Evolutionary conservation across 2,888 invertebrate species (phyloP).

Genomic region (Coronaproctus castanopsis): DNA sequence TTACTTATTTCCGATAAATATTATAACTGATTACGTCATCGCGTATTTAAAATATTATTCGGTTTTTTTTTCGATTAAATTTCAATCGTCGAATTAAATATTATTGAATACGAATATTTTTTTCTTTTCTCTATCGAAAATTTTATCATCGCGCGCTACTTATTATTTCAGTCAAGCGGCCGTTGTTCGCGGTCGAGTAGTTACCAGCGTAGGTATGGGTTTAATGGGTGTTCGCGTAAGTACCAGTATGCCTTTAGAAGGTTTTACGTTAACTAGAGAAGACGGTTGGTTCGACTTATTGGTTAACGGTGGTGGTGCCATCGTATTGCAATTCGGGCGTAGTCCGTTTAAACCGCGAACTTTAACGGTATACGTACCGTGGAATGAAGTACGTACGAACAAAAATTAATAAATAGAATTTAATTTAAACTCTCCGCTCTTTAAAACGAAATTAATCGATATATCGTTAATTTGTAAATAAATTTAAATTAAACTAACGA

Average conservation of each 20-base stretch:
- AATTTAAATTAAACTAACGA: too few species aligned
- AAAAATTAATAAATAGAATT: too few species aligned
- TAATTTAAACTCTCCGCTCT: neutral
- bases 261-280: slow-evolving; percentile 78
- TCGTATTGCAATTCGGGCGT: slow-evolving; percentile 81
- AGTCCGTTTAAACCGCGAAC: slow-evolving; percentile 74
- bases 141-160: too few species aligned
- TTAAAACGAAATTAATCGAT: neutral
- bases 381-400: slow-evolving; percentile 93
- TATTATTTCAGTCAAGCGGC: slow-evolving; percentile 78
- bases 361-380: slow-evolving; percentile 77
- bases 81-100: too few species aligned
- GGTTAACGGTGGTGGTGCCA: slow-evolving; percentile 97
- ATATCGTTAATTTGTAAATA: too few species aligned
- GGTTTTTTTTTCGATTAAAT: too few species aligned
- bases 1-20: too few species aligned
- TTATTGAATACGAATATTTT: too few species aligned
- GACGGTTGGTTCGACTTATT: slow-evolving; percentile 95
- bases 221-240: slow-evolving; percentile 89
- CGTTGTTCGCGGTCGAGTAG: slow-evolving; percentile 86
- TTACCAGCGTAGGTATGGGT: slow-evolving; percentile 75
- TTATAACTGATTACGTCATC: too few species aligned
- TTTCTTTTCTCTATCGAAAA: too few species aligned
- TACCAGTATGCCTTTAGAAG: slow-evolving; percentile 82
- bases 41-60: too few species aligned